These are phyloP conservation scores for Eueremaeus valkanovi DNA, from an alignment of 2,888 invertebrate species.

Conservation along the genomic window DNA sequence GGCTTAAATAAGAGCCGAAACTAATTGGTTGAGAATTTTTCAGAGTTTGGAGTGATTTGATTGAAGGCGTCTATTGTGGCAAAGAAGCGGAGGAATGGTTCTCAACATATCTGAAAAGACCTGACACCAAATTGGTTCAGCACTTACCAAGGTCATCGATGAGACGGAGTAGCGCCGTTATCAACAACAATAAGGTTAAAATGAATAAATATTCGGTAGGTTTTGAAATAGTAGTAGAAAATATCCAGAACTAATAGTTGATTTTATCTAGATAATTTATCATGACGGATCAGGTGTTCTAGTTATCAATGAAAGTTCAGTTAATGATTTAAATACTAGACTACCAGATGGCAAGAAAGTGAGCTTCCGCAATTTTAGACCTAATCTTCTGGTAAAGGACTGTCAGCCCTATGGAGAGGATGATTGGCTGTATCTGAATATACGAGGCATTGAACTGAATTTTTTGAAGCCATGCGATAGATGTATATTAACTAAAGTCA, in stretches of 20 bases:
- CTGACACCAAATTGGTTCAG: conserved; percentile 10
- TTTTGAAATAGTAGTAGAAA: too few species aligned
- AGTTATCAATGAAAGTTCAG: conserved; percentile 38
- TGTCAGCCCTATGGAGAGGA: conserved; percentile 39
- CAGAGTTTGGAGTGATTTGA: conserved; percentile 31
- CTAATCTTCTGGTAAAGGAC: conserved; percentile 38
- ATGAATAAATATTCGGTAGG: background rate
- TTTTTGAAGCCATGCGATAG: conserved; percentile 36
- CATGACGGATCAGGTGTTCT: conserved; percentile 37
- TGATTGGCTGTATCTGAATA: conserved; percentile 35
- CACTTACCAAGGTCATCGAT: background rate
- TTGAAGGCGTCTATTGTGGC: conserved; percentile 24
- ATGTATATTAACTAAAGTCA: conserved; percentile 39
- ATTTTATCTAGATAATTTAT: conserved; percentile 33
- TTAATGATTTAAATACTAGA: conserved; percentile 36
- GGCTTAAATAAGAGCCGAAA: background rate
- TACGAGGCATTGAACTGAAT: background rate
- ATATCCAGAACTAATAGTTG: too few species aligned
- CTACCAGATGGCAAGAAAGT: conserved; percentile 23
- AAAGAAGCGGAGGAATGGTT: conserved; percentile 18
- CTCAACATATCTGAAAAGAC: background rate
- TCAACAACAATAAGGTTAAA: background rate
- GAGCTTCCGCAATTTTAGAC: conserved; percentile 40
- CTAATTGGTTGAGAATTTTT: background rate
- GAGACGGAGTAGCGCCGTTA: background rate